A percentile compares a stretch with the other conserved stretches of the same genome.
Conservation (phyloP, 2,797 vertebrate species). For the Percopsis omiscomaycus region DNA sequence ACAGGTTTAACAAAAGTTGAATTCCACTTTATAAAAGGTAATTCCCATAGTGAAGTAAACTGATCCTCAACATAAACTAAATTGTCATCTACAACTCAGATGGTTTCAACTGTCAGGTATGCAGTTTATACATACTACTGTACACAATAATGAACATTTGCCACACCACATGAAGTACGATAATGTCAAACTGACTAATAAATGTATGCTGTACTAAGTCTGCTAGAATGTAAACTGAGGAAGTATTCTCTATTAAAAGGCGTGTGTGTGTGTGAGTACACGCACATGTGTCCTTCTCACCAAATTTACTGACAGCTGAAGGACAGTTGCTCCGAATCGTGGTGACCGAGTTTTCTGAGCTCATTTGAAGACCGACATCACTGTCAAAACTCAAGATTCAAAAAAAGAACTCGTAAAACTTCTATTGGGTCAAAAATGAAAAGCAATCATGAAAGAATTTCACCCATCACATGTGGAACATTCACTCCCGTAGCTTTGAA, state of each 20-base stretch:
- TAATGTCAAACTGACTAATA: constrained; percentile 10
- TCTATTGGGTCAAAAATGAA: constrained; percentile 14
- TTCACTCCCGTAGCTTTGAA: constrained; percentile 41
- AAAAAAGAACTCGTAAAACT: background rate
- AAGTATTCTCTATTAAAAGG: constrained; percentile 9
- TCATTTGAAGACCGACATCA: constrained; percentile 86
- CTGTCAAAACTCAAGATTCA: constrained; percentile 57
- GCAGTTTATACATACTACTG: constrained; percentile 41
- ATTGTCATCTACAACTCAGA: constrained; percentile 51
- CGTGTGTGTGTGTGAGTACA: constrained; percentile 1
- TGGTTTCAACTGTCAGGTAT: constrained; percentile 45
- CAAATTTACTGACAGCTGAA: constrained; percentile 84
- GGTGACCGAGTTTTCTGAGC: constrained; percentile 66
- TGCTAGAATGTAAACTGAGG: constrained; percentile 9
- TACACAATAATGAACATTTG: constrained; percentile 27
- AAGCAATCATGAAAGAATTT: constrained; percentile 18
- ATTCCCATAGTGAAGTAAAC: constrained; percentile 39
- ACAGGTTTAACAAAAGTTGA: too few relatives aligned
- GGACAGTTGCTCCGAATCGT: constrained; percentile 84
- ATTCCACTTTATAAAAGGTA: constrained; percentile 15
- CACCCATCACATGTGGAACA: constrained; percentile 8
- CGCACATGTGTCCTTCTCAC: constrained; percentile 71
- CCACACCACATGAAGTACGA: constrained; percentile 31
- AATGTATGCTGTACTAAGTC: constrained; percentile 26
- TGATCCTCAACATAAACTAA: constrained; percentile 48